These are phyloP conservation scores for Ellobium chinense DNA, from an alignment of 2,888 invertebrate species.

Conservation along the genomic window DNA sequence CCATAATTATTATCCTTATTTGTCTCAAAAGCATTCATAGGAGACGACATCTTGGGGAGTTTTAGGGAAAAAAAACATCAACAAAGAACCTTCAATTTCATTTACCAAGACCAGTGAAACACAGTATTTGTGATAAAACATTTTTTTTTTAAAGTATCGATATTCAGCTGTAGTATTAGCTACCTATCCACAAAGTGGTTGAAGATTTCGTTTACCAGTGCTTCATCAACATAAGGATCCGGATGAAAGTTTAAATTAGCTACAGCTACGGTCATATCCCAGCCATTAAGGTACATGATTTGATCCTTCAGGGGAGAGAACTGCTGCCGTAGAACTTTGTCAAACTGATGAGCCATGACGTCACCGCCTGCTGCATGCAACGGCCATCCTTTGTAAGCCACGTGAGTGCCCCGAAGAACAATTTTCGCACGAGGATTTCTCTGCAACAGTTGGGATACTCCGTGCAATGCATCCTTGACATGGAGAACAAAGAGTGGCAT, in stretches of 20 bases:
- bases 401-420: not conserved
- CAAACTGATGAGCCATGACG: not conserved
- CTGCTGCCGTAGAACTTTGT: not conserved
- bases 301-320: not conserved
- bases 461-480: not conserved
- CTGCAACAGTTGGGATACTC: not conserved
- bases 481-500: not conserved
- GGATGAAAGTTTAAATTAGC: slow-evolving; percentile 24
- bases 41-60: too few species aligned
- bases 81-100: too few species aligned
- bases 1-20: too few species aligned
- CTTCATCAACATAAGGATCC: not conserved
- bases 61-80: too few species aligned
- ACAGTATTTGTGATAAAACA: too few species aligned
- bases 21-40: too few species aligned
- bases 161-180: too few species aligned
- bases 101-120: too few species aligned
- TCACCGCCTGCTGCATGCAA: slow-evolving; percentile 3
- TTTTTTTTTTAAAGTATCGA: too few species aligned
- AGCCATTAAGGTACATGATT: slow-evolving; percentile 6
- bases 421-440: not conserved
- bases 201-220: not conserved
- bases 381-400: slow-evolving; percentile 15
- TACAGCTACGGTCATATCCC: slow-evolving; percentile 2
- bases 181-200: slow-evolving; percentile 13